phyloP scores from a whole-genome alignment of 1,140 invertebrate species.

The Zaprionus vittiger region DNA sequence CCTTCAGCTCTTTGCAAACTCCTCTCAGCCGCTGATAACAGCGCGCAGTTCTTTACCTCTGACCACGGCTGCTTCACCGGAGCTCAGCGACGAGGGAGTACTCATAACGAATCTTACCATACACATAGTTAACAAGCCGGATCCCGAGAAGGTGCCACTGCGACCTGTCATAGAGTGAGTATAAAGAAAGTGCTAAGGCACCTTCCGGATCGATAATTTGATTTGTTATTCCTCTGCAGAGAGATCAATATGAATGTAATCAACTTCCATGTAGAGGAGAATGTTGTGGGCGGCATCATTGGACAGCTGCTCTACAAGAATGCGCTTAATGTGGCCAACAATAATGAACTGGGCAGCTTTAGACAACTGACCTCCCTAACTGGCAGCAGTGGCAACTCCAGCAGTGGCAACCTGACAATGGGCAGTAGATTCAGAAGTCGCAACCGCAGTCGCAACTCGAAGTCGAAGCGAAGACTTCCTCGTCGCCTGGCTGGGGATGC shows the following conservation, averaged over 20 bases:
- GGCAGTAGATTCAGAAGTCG: conserved; percentile 1
- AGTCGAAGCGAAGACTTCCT: conserved; percentile 55
- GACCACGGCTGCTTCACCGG: conserved; percentile 58
- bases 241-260: conserved; percentile 88
- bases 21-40: conserved; percentile 57
- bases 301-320: conserved; percentile 89
- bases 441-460: conserved; percentile 55
- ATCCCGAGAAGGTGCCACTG: conserved; percentile 86
- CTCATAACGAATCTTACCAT: conserved; percentile 93
- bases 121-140: conserved; percentile 91
- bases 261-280: conserved; percentile 92
- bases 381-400: not conserved
- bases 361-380: conserved; percentile 46
- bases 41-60: conserved; percentile 61
- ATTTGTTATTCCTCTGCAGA: conserved; percentile 78
- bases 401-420: not conserved
- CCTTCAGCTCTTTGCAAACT: conserved; percentile 72
- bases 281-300: conserved; percentile 90
- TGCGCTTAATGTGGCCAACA: conserved; percentile 79
- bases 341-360: conserved; percentile 73
- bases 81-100: conserved; percentile 85
- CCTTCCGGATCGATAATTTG: not conserved
- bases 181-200: not conserved
- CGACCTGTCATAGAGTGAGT: conserved; percentile 88
- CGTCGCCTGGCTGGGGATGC: conserved; percentile 59